Base-by-base conservation (phyloP, 2,888 invertebrate genomes). In the Caenorhabditis sp. region DNA sequence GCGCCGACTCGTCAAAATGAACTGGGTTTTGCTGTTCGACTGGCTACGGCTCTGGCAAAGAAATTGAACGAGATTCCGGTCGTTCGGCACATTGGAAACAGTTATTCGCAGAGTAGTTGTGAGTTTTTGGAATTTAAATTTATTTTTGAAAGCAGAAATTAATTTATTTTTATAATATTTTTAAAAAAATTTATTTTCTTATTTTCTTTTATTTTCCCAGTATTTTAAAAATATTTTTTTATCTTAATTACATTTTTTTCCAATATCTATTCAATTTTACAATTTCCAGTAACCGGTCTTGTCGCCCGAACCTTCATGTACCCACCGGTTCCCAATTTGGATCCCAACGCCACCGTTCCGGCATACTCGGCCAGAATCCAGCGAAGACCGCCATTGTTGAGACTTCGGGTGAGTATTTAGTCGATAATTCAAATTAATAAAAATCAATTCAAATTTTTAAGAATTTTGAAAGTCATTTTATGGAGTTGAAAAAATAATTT, bases 311-410 rank as follows among this genome's bases (percentile, higher is more conserved):
- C 47, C 20, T 13, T 85, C 3, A 85, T 85, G 85, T 83, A 85
- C 58, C 84, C 85, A 20, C 84, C 85, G 24, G 69, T 82, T 15
- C 85, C 85, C 11, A 82, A 84, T 74, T 69, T 40, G 5, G 70
- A 81, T 32, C 77, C 77, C 18, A 77, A 62, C 2, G 71, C 65
- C 1, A 65, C 58, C 9, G 77, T 71, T 35, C 85, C 85, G 0
- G 68, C 71, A 1, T 85, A 77, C 50, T 58, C 76, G 13, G 71
- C 78, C 2, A 56, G 47, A 28, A 50, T 85, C 20, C 37, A 61
- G 11, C 47, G 56, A 58, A 61, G 60, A 1, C 85, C 85, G 26
- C 82, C 85, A 15, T 65, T 80, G 28, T 65, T 85, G 11, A 64
- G 72, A 20, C 20, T 85, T 0, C 37, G 85, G 44, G 85, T 83